These are phyloP conservation scores for Pogonognathellus flavescens DNA, from an alignment of 1,140 invertebrate genomes.

Conservation along the genomic window DNA sequence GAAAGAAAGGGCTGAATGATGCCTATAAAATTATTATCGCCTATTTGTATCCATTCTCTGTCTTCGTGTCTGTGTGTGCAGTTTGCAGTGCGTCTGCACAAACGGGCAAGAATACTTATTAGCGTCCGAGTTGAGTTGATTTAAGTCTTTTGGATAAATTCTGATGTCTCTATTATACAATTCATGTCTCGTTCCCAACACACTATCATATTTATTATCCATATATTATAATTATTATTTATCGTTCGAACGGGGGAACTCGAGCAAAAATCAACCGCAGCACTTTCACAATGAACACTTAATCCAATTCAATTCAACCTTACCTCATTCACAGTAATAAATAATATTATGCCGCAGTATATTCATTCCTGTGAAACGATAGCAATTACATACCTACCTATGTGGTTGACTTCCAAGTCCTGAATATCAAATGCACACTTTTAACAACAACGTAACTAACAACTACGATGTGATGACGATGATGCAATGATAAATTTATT, in stretches of 20 bases:
- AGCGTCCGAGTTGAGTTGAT: slow-evolving; percentile 13
- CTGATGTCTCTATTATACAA: slow-evolving; percentile 43
- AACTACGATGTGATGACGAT: no score
- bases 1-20: not conserved
- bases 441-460: no score
- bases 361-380: no score
- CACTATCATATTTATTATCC: slow-evolving; percentile 24
- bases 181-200: slow-evolving; percentile 49
- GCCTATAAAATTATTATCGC: not conserved
- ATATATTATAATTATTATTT: slow-evolving; percentile 45
- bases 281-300: slow-evolving; percentile 31
- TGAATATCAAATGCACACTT: no score
- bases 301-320: slow-evolving; percentile 5
- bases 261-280: slow-evolving; percentile 44
- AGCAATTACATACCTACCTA: no score
- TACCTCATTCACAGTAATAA: not conserved
- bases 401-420: no score
- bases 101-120: not conserved
- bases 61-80: not conserved
- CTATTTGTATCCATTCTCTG: not conserved
- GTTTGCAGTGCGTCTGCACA: not conserved
- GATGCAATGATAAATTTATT: no score
- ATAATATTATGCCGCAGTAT: no score
- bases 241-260: slow-evolving; percentile 39
- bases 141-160: slow-evolving; percentile 36